phyloP scores from a whole-genome alignment of 2,888 invertebrate species.

The Campaea margaritaria region DNA sequence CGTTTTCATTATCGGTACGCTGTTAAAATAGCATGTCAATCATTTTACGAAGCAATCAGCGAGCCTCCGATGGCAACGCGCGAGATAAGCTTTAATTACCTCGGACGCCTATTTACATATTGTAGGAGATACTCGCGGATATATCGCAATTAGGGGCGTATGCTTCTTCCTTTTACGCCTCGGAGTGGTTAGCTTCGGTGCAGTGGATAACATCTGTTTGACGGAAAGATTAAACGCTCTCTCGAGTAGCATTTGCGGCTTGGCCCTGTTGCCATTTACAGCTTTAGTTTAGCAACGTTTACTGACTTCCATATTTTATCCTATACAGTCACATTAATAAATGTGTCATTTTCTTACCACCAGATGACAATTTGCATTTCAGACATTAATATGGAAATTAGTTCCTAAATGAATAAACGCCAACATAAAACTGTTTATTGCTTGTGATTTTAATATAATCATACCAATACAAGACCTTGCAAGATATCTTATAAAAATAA shows the following conservation, averaged over 20 bases:
- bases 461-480: conserved; percentile 15
- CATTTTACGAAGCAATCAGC: conserved; percentile 81
- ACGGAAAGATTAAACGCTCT: conserved; percentile 73
- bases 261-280: conserved; percentile 11
- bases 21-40: conserved; percentile 82
- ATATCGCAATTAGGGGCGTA: conserved; percentile 82
- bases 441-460: conserved; percentile 6
- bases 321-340: conserved; percentile 18
- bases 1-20: conserved; percentile 80
- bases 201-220: conserved; percentile 76
- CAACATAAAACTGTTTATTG: conserved; percentile 21
- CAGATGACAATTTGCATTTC: conserved; percentile 50
- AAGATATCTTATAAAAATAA: conserved; percentile 55
- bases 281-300: conserved; percentile 18
- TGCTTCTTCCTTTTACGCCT: conserved; percentile 78
- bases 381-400: conserved; percentile 32
- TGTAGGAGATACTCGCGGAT: conserved; percentile 78
- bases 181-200: conserved; percentile 63
- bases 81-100: conserved; percentile 83
- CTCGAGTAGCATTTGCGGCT: conserved; percentile 59
- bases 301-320: conserved; percentile 22
- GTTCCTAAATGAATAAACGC: conserved; percentile 25
- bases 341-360: conserved; percentile 18
- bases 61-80: conserved; percentile 69
- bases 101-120: conserved; percentile 82